These are phyloP conservation scores for Corythaixoides concolor DNA, from an alignment of 2,113 vertebrate genomes.

Conservation along the genomic window DNA sequence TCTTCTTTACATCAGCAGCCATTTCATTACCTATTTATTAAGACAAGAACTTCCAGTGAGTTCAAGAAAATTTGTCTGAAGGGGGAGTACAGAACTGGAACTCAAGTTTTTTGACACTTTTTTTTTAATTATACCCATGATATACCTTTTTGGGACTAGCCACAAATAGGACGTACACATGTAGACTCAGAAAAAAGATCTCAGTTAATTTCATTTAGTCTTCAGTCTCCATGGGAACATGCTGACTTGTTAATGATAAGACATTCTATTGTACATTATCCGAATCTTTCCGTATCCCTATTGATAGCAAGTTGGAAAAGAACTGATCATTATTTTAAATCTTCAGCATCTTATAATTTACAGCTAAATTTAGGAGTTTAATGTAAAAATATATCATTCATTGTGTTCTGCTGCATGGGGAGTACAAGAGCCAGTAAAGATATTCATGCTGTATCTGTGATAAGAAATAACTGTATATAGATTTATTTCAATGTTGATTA, in stretches of 20 bases:
- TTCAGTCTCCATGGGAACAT: background rate
- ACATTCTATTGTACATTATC: background rate
- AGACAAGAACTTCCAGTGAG: background rate
- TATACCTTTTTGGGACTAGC: background rate
- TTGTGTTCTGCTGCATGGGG: background rate
- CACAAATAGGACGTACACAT: background rate
- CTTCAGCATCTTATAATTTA: background rate
- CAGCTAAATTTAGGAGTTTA: background rate
- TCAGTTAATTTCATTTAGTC: background rate
- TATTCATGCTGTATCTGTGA: background rate
- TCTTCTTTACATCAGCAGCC: background rate
- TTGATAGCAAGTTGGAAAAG: background rate
- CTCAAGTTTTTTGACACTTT: too few species aligned
- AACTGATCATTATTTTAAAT: background rate
- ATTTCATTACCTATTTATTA: background rate
- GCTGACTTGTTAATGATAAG: background rate
- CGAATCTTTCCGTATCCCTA: background rate
- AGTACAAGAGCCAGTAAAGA: background rate
- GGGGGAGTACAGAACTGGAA: background rate
- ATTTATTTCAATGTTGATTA: background rate
- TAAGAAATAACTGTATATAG: background rate
- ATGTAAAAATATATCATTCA: background rate
- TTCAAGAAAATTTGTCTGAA: background rate
- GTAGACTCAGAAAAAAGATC: background rate
- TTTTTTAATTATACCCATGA: too few species aligned